phyloP scores from a whole-genome alignment of 2,888 invertebrate genomes.

The Epicampocera succincta region DNA sequence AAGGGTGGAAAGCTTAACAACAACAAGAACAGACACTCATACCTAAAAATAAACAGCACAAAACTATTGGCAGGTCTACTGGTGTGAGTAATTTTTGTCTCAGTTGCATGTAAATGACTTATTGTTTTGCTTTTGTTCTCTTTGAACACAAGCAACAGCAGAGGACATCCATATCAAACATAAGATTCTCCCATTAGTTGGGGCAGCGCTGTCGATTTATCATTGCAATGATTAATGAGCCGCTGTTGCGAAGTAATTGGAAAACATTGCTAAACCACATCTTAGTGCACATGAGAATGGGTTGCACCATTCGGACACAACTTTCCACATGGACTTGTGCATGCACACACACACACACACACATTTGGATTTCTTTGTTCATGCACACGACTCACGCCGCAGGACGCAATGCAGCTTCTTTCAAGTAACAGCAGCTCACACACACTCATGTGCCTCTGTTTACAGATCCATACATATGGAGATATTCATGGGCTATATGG shows the following conservation, averaged over 20 bases:
- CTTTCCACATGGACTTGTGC: slow-evolving; percentile 9
- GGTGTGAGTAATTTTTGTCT: slow-evolving; percentile 41
- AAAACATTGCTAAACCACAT: slow-evolving; percentile 75
- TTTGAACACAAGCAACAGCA: slow-evolving; percentile 23
- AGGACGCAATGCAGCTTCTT: slow-evolving; percentile 64
- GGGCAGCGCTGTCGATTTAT: slow-evolving; percentile 74
- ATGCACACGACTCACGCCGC: slow-evolving; percentile 54
- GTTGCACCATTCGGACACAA: slow-evolving; percentile 23
- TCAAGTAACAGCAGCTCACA: slow-evolving; percentile 31
- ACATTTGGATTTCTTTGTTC: slow-evolving; percentile 14
- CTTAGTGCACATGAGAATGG: slow-evolving; percentile 60
- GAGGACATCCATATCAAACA: slow-evolving; percentile 23
- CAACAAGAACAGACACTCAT: too few species aligned
- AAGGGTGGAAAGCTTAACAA: neutral
- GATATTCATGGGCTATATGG: too few species aligned
- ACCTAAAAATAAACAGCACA: neutral
- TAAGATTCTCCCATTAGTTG: slow-evolving; percentile 62
- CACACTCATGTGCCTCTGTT: neutral
- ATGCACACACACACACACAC: neutral
- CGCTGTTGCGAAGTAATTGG: slow-evolving; percentile 77
- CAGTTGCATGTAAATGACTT: slow-evolving; percentile 20
- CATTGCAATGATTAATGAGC: slow-evolving; percentile 78
- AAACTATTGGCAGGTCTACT: slow-evolving; percentile 47
- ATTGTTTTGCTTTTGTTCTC: neutral
- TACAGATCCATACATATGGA: neutral